Evolutionary conservation across 2,113 vertebrate species (phyloP).

Genomic region (Rostratula benghalensis): DNA sequence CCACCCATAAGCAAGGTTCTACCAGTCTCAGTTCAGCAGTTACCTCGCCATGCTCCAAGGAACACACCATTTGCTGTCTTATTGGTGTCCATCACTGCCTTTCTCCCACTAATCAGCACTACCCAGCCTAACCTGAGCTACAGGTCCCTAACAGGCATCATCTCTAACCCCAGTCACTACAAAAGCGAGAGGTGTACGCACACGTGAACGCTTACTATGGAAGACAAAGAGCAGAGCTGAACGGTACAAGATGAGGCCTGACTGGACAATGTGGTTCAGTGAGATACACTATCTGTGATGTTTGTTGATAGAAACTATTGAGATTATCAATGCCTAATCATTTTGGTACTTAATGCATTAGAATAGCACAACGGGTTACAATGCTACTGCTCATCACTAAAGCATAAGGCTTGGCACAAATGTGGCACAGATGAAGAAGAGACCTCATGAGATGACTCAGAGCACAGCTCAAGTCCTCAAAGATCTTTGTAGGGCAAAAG

Average conservation of each 20-base stretch:
- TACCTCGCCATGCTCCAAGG: background rate
- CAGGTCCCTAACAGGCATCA: background rate
- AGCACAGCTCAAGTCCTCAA: background rate
- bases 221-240: background rate
- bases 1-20: too few species aligned
- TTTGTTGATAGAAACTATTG: background rate
- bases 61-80: rapidly evolving
- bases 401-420: background rate
- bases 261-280: background rate
- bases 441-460: background rate
- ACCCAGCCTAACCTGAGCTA: background rate
- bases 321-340: background rate
- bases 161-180: background rate
- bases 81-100: background rate
- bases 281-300: background rate
- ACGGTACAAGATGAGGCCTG: background rate
- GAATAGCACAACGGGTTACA: rapidly evolving
- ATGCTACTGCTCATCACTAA: background rate
- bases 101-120: background rate
- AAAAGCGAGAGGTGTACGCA: rapidly evolving
- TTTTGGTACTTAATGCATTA: background rate
- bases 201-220: rapidly evolving
- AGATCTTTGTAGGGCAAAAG: background rate
- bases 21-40: too few species aligned
- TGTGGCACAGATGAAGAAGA: background rate